phyloP scores from a whole-genome alignment of 1,140 invertebrate genomes.

The Forficula auricularia region DNA sequence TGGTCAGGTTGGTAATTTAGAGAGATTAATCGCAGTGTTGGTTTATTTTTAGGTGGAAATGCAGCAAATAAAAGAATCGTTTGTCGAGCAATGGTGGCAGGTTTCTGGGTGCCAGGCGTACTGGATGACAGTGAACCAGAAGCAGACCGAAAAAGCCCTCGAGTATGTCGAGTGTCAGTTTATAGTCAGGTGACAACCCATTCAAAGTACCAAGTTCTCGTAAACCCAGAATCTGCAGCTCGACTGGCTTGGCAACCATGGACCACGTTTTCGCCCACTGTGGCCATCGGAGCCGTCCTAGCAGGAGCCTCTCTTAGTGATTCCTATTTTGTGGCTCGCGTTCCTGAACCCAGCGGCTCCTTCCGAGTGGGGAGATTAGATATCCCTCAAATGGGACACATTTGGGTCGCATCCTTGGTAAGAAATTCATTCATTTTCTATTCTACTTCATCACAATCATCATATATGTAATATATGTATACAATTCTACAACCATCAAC shows the following conservation, averaged over 20 bases:
- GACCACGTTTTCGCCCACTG: constrained; percentile 39
- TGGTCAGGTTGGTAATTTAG: too few species aligned
- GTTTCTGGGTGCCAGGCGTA: constrained; percentile 50
- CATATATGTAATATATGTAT: too few species aligned
- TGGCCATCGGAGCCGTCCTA: constrained; percentile 45
- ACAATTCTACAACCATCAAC: too few species aligned
- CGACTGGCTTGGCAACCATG: constrained; percentile 51
- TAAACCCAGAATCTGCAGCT: constrained; percentile 58
- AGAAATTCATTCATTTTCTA: too few species aligned
- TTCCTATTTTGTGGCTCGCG: not conserved
- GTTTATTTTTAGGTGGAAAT: too few species aligned
- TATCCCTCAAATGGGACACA: too few species aligned
- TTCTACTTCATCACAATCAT: too few species aligned
- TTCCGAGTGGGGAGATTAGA: too few species aligned
- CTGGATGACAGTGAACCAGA: constrained; percentile 24
- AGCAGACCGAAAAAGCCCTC: constrained; percentile 27
- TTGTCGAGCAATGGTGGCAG: constrained; percentile 48
- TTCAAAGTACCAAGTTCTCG: constrained; percentile 41
- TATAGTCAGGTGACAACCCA: constrained; percentile 37
- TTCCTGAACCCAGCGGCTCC: too few species aligned
- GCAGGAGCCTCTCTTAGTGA: constrained; percentile 17
- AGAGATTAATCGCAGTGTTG: too few species aligned
- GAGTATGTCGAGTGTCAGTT: constrained; percentile 42
- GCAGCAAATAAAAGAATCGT: constrained; percentile 25
- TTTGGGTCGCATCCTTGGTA: too few species aligned